Evolutionary conservation across 2,113 vertebrate genomes (phyloP).

Genomic region (Pimephales promelas): DNA sequence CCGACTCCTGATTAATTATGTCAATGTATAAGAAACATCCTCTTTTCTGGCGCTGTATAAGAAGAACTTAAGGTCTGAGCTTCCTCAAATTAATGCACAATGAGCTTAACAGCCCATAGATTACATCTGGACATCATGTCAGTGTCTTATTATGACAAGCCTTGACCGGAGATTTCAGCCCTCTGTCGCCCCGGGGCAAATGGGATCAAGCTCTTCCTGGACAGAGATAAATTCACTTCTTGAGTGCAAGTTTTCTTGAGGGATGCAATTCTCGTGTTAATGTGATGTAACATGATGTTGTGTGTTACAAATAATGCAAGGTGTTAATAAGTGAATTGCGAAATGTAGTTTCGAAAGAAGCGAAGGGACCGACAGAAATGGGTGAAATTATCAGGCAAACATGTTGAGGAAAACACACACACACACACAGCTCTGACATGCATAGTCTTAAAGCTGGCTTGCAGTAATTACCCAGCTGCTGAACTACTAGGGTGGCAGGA

Average conservation of each 20-base stretch:
- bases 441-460: constrained; percentile 52
- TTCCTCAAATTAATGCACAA: constrained; percentile 9
- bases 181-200: not conserved
- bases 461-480: constrained; percentile 62
- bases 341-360: constrained; percentile 8
- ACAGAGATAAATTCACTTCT: constrained; percentile 30
- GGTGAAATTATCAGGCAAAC: constrained; percentile 10
- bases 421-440: constrained; percentile 30
- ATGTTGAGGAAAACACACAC: constrained; percentile 1
- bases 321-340: constrained; percentile 5
- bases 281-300: constrained; percentile 14
- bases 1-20: constrained; percentile 93
- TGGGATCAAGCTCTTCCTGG: constrained; percentile 21
- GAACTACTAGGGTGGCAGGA: constrained; percentile 50
- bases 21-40: constrained; percentile 83
- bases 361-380: not conserved
- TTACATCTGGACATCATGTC: constrained; percentile 18
- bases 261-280: not conserved
- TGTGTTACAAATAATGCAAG: not conserved
- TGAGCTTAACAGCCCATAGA: constrained; percentile 13
- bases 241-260: constrained; percentile 30
- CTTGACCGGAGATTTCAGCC: constrained; percentile 29
- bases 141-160: constrained; percentile 23
- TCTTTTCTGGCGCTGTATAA: constrained; percentile 76
- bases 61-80: constrained; percentile 36